Percentiles rank a stretch among this genome's conserved stretches.
phyloP scores from a whole-genome alignment of 2,888 invertebrate species.

The Spilarctia lutea region DNA sequence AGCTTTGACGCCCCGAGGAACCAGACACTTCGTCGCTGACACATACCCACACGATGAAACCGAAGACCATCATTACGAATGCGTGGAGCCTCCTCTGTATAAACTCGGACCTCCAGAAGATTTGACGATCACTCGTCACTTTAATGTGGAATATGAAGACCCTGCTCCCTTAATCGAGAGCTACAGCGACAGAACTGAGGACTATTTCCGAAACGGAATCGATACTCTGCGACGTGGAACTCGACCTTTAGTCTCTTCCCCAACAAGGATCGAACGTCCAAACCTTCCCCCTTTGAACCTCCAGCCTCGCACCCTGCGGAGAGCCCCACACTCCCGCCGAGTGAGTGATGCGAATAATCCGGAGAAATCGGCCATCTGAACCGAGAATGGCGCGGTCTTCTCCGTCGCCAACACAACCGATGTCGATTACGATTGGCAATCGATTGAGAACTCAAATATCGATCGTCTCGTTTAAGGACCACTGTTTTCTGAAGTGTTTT shows the following conservation, averaged over 20 bases:
- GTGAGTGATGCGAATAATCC: conserved; percentile 82
- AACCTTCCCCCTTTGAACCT: conserved; percentile 93
- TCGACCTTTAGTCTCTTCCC: conserved; percentile 92
- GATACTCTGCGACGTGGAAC: conserved; percentile 81
- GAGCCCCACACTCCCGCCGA: conserved; percentile 81
- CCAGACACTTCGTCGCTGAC: conserved; percentile 91
- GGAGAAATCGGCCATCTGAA: conserved; percentile 84
- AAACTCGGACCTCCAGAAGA: conserved; percentile 83
- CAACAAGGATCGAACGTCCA: conserved; percentile 93
- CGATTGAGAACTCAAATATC: conserved; percentile 70
- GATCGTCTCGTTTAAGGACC: conserved; percentile 79
- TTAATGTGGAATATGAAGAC: conserved; percentile 94
- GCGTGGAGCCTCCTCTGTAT: conserved; percentile 87
- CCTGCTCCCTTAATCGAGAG: conserved; percentile 91
- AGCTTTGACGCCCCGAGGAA: conserved; percentile 93
- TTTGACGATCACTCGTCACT: conserved; percentile 89
- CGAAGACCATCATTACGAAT: conserved; percentile 90
- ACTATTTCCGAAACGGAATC: conserved; percentile 79
- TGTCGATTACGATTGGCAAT: conserved; percentile 80
- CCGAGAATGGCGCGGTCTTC: conserved; percentile 84
- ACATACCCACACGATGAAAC: conserved; percentile 88
- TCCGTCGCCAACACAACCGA: conserved; percentile 84
- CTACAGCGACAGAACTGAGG: conserved; percentile 86
- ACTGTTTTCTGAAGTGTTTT: conserved; percentile 35
- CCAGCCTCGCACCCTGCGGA: conserved; percentile 83